Conservation (phyloP, 2,797 vertebrate genomes). For the Enteromius radiatus region DNA sequence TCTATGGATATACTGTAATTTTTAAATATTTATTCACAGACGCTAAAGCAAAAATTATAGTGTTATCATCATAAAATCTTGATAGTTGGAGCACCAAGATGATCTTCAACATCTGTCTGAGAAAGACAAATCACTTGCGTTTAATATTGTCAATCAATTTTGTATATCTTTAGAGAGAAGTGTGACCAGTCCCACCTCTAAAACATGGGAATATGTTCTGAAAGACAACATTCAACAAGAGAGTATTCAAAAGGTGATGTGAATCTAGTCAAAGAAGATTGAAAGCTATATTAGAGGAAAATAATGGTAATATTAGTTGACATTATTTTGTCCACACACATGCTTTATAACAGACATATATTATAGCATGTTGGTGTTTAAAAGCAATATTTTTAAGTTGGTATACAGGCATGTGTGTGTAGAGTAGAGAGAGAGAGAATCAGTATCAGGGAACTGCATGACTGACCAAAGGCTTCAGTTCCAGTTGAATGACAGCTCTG, state of each 20-base stretch:
- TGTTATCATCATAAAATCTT: neutral
- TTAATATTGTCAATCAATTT: neutral
- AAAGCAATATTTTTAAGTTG: neutral
- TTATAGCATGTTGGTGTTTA: neutral
- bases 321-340: neutral
- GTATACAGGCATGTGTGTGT: slow-evolving; percentile 15
- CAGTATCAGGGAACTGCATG: slow-evolving; percentile 55
- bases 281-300: neutral
- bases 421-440: slow-evolving; percentile 37
- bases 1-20: neutral
- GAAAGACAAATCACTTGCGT: neutral
- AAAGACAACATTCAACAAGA: neutral
- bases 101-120: neutral
- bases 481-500: slow-evolving; percentile 60
- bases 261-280: neutral
- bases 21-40: neutral
- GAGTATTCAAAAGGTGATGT: neutral
- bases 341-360: neutral
- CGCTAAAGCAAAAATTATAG: neutral
- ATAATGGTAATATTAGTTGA: neutral
- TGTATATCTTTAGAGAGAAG: neutral
- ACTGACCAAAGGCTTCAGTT: slow-evolving; percentile 54
- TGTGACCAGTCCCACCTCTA: neutral
- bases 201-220: neutral
- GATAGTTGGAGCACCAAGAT: neutral